phyloP scores from a whole-genome alignment of 2,113 vertebrate genomes.

The Rhodinocichla rosea region DNA sequence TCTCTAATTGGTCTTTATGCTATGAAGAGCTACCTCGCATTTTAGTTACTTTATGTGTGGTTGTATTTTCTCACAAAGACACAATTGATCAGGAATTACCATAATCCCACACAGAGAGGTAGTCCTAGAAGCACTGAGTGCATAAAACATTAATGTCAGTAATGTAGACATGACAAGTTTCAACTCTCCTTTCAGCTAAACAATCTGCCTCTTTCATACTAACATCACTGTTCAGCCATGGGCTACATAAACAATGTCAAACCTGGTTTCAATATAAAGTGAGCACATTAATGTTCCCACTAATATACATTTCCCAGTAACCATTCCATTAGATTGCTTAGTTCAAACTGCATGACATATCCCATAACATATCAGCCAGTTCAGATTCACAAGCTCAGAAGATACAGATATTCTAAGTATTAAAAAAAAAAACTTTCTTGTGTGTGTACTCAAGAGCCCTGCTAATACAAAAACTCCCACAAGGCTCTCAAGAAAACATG shows the following conservation, averaged over 20 bases:
- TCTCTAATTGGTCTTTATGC: slow-evolving; percentile 31
- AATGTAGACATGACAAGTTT: slow-evolving; percentile 40
- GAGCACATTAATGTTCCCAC: slow-evolving; percentile 18
- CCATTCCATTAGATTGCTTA: slow-evolving; percentile 16
- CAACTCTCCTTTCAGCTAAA: slow-evolving; percentile 41
- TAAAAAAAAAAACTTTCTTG: background rate
- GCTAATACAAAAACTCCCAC: background rate
- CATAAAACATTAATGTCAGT: slow-evolving; percentile 51
- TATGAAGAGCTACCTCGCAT: background rate
- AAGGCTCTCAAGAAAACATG: background rate
- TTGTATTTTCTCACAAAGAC: slow-evolving; percentile 45
- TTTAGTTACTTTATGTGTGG: background rate
- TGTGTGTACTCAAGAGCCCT: background rate
- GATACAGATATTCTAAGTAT: background rate
- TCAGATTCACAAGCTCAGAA: background rate
- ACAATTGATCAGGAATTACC: slow-evolving; percentile 36
- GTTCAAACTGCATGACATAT: slow-evolving; percentile 7
- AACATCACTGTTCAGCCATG: slow-evolving; percentile 8
- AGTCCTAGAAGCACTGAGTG: slow-evolving; percentile 3
- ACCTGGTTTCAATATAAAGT: slow-evolving; percentile 58
- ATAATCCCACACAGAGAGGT: slow-evolving; percentile 6
- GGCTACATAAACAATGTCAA: slow-evolving; percentile 64
- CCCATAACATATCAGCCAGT: background rate
- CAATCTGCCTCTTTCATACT: slow-evolving; percentile 55
- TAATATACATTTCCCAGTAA: slow-evolving; percentile 35